Evolutionary conservation across 2,113 vertebrate genomes (phyloP).

Genomic region (Percina caprodes): DNA sequence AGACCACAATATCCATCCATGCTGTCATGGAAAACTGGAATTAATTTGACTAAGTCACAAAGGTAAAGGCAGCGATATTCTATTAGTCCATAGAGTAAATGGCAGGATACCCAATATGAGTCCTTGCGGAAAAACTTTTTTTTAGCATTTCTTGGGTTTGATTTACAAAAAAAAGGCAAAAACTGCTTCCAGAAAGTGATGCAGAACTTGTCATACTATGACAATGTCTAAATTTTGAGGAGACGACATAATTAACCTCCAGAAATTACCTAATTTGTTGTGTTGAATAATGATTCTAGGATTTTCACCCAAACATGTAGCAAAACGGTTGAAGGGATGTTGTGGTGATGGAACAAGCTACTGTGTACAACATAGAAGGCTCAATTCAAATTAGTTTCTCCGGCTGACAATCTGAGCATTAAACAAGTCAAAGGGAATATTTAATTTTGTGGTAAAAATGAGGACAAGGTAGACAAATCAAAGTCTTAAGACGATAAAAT

Average conservation of each 20-base stretch:
- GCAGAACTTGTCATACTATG: background rate
- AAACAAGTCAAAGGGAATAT: background rate
- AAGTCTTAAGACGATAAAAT: background rate
- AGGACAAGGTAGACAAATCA: background rate
- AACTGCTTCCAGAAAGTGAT: background rate
- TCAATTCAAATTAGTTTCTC: background rate
- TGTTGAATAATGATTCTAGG: background rate
- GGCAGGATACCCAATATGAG: background rate
- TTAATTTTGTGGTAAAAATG: background rate
- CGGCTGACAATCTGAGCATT: background rate
- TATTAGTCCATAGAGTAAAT: background rate
- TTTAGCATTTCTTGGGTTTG: background rate
- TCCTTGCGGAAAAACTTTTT: background rate
- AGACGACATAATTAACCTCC: background rate
- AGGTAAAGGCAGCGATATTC: background rate
- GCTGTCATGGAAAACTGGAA: slow-evolving; percentile 6
- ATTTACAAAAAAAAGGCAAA: background rate
- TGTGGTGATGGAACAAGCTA: background rate
- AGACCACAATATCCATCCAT: background rate
- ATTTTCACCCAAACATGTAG: background rate
- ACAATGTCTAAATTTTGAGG: background rate
- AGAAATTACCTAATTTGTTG: background rate
- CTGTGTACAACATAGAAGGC: background rate
- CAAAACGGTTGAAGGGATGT: background rate
- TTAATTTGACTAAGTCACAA: background rate